Percentiles rank a stretch among this genome's conserved stretches.
These are phyloP conservation scores for Muscicapa adusta DNA, from an alignment of 2,113 vertebrate genomes.

Conservation along the genomic window DNA sequence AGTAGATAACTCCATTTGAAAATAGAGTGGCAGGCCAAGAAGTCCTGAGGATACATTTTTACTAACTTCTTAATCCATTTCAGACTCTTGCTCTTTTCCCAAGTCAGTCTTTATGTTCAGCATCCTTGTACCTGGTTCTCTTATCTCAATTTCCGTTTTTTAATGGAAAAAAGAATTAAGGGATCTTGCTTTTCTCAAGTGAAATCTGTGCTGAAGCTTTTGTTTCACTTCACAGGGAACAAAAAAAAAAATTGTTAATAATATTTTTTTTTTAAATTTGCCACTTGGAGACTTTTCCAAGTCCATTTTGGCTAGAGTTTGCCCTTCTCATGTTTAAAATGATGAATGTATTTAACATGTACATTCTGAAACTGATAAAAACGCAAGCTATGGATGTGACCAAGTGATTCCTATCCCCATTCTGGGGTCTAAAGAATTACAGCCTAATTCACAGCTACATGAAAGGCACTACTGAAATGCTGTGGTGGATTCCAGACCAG, in stretches of 20 bases:
- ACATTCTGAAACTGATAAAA: neutral
- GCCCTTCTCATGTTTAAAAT: neutral
- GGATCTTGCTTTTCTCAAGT: neutral
- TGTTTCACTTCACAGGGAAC: neutral
- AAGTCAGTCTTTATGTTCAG: conserved; percentile 24
- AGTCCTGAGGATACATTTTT: conserved; percentile 52
- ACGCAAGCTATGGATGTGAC: neutral
- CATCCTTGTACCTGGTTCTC: conserved; percentile 21
- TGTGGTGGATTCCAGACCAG: neutral
- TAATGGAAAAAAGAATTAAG: conserved; percentile 40
- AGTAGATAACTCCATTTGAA: conserved; percentile 53
- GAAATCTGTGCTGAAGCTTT: neutral
- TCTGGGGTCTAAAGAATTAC: neutral
- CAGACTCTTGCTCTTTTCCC: conserved; percentile 27
- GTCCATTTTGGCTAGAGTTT: neutral
- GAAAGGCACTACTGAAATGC: neutral
- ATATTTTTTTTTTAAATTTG: neutral
- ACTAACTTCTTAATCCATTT: conserved; percentile 53
- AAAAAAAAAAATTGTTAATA: neutral
- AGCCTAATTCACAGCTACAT: neutral
- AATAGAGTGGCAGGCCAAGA: conserved; percentile 58
- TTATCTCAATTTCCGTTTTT: conserved; percentile 16
- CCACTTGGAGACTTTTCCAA: neutral
- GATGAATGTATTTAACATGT: fast-evolving
- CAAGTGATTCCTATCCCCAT: neutral